Base-by-base conservation (phyloP, 2,888 invertebrate genomes). In the Leucozona laternaria region DNA sequence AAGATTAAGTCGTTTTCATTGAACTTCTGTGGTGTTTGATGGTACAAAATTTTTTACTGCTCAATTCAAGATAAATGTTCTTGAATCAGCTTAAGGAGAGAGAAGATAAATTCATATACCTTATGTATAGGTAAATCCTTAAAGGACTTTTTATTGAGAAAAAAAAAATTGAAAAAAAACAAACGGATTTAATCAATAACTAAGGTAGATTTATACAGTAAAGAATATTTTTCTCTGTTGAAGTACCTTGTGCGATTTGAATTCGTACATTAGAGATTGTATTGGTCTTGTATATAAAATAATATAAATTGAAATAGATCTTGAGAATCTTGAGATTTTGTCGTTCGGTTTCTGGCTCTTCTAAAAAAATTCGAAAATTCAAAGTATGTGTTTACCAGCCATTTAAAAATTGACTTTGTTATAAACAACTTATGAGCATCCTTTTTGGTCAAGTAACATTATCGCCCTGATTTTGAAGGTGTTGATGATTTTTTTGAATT, bases 1-100 rank as follows among this genome's bases (percentile, higher is more conserved):
- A 37, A 73, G 81, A 71, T 82, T 78, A 48, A 82, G 78, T 78
- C 78, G 34, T 81, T 77, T 58, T 34, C 48, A 66, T 43, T 57
- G 70, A 55, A 76, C 70, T 70, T 80, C 57, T 76, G 55, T 68
- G 71, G 77, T 77, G 70, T 77, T 43, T 77, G 57, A 50, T 64
- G 71, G 77, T 57, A 76, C 57, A 68, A 40, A 22, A 68, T 68
- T 80, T 70, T 70, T 37, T 70, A 60, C 20, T 55, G 57, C 31
- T 70, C 75, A 43, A 62, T 34, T 62, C 43, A 60, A 71, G 70
- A 50, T 58, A 22, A 64, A 15, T 71, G 17, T 40, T 45, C 55
- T 40, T 22, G 66, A 50, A 34, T 68, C 50, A 50, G 31, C 37
- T 28, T 22, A n/a, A 37, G 8, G 22, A 28, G n/a, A 53, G n/a